Conservation (phyloP, 1,140 invertebrate species). For the Pararge aegeria region DNA sequence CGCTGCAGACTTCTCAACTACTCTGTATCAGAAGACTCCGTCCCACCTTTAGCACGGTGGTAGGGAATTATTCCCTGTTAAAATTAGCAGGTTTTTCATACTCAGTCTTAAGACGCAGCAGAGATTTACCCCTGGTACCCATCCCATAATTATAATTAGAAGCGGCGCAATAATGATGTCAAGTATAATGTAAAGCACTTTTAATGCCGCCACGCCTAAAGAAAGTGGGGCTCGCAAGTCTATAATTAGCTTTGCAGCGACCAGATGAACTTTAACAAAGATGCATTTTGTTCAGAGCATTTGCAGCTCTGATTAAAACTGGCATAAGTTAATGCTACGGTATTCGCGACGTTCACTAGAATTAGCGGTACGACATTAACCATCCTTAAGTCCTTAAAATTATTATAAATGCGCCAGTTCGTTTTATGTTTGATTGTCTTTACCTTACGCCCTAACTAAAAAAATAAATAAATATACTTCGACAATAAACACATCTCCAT, state of each 20-base stretch:
- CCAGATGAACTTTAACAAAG: constrained; percentile 25
- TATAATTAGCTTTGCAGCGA: constrained; percentile 47
- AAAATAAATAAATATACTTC: no score
- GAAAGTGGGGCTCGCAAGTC: constrained; percentile 42
- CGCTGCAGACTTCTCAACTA: no score
- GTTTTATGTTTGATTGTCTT: no score
- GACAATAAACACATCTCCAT: no score
- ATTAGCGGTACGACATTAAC: no score
- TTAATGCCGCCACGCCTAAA: constrained; percentile 32
- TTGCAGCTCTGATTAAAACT: constrained; percentile 21
- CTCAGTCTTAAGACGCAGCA: neutral
- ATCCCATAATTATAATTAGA: constrained; percentile 17
- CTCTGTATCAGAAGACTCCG: no score
- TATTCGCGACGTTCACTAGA: neutral
- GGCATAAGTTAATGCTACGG: neutral
- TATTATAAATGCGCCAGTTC: no score
- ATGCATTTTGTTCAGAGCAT: constrained; percentile 28
- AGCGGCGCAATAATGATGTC: constrained; percentile 30
- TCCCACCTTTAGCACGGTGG: no score
- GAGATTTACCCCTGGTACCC: neutral
- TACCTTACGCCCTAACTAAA: no score
- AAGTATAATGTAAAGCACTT: constrained; percentile 37
- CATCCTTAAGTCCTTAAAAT: no score
- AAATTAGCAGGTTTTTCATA: no score
- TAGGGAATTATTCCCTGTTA: no score